Percentiles rank a stretch among this genome's conserved stretches.
Conservation (phyloP, 2,888 invertebrate species). For the Hermaeophaga mercurialis region DNA sequence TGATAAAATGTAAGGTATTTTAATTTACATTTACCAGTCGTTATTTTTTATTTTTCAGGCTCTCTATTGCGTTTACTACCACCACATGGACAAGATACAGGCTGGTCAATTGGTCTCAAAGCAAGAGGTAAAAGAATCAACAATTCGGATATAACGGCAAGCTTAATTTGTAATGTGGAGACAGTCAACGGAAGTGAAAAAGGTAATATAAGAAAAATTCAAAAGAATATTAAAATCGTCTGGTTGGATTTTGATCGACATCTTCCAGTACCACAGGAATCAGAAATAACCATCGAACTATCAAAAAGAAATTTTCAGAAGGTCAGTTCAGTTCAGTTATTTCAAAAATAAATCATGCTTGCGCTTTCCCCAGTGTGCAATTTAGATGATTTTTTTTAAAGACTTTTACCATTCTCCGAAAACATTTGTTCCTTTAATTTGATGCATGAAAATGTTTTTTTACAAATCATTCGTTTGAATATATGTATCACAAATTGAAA, state of each 20-base stretch:
- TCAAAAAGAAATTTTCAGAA: conserved; percentile 44
- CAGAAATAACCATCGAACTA: conserved; percentile 50
- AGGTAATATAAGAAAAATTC: conserved; percentile 50
- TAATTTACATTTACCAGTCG: no score
- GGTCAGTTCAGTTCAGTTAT: conserved; percentile 40
- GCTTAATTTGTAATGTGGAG: conserved; percentile 57
- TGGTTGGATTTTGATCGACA: conserved; percentile 62
- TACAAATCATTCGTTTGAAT: no score
- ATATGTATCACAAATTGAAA: no score
- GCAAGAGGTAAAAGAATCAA: conserved; percentile 44
- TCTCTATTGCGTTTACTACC: conserved; percentile 38
- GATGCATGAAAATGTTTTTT: no score
- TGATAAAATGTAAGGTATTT: no score
- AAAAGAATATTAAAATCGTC: conserved; percentile 53
- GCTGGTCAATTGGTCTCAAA: conserved; percentile 52
- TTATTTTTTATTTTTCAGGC: conserved; percentile 30
- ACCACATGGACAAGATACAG: conserved; percentile 37
- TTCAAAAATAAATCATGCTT: no score
- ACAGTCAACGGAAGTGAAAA: conserved; percentile 43
- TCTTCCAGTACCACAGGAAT: conserved; percentile 55
- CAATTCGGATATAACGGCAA: conserved; percentile 23
- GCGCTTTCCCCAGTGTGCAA: no score
- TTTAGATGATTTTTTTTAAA: no score
- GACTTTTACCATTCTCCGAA: no score
- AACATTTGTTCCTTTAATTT: no score